phyloP scores from a whole-genome alignment of 2,888 invertebrate genomes.

The Apeira syringaria region DNA sequence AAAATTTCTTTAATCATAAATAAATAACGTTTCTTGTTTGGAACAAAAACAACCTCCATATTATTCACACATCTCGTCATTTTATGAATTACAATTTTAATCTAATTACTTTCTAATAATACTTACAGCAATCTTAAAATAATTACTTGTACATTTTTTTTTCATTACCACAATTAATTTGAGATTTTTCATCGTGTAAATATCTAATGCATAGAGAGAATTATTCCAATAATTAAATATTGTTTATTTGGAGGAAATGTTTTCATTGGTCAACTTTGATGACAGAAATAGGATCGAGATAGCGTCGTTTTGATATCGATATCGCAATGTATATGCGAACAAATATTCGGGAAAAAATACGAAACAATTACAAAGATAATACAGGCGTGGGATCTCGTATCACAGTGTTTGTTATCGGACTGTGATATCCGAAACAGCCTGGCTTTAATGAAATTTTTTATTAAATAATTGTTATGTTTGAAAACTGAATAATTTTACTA shows the following conservation, averaged over 20 bases:
- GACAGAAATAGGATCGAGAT: constrained; percentile 15
- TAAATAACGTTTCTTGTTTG: constrained; percentile 83
- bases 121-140: constrained; percentile 80
- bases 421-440: no score
- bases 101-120: constrained; percentile 82
- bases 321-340: neutral
- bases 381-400: no score
- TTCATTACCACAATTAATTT: constrained; percentile 80
- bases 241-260: constrained; percentile 42
- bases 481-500: no score
- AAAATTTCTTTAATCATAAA: constrained; percentile 83
- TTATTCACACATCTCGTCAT: constrained; percentile 79
- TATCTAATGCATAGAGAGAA: constrained; percentile 75
- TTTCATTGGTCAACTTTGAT: constrained; percentile 62
- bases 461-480: no score
- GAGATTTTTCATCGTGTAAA: constrained; percentile 75
- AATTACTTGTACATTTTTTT: constrained; percentile 72
- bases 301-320: constrained; percentile 4
- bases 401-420: no score
- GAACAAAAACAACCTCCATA: constrained; percentile 82
- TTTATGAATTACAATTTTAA: constrained; percentile 78
- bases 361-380: no score
- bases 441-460: no score
- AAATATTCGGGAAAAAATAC: neutral
- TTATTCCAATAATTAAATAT: constrained; percentile 69